These are phyloP conservation scores for Centroberyx gerrardi DNA, from an alignment of 2,797 vertebrate species.

Conservation along the genomic window DNA sequence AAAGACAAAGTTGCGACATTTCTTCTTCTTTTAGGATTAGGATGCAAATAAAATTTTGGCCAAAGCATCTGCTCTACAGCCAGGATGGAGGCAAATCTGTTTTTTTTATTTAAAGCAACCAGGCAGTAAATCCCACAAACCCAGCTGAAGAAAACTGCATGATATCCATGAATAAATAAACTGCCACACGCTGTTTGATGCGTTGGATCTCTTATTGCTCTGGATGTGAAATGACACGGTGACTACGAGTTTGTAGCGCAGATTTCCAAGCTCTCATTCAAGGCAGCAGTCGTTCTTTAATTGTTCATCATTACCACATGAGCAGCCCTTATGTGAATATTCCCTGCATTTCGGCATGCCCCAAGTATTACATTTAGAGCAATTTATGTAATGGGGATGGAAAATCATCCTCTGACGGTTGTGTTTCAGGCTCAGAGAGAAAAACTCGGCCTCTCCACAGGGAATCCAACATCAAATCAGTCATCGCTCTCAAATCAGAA, in stretches of 20 bases:
- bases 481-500: slow-evolving; percentile 33
- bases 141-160: too few relatives aligned
- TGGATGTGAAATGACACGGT: slow-evolving; percentile 24
- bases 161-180: neutral
- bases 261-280: slow-evolving; percentile 38
- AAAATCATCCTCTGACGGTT: slow-evolving; percentile 56
- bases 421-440: slow-evolving; percentile 13
- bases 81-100: too few relatives aligned
- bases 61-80: too few relatives aligned
- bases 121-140: too few relatives aligned
- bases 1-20: too few relatives aligned
- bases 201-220: slow-evolving; percentile 24
- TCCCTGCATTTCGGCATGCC: slow-evolving; percentile 36
- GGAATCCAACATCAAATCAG: slow-evolving; percentile 42
- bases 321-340: slow-evolving; percentile 52
- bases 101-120: too few relatives aligned
- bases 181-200: slow-evolving; percentile 6
- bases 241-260: slow-evolving; percentile 5
- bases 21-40: too few relatives aligned
- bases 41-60: too few relatives aligned
- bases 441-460: slow-evolving; percentile 8
- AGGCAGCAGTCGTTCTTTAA: slow-evolving; percentile 49
- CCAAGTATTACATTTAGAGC: slow-evolving; percentile 47
- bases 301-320: slow-evolving; percentile 54
- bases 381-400: slow-evolving; percentile 36